Evolutionary conservation across 2,797 vertebrate genomes (phyloP), one percentile per base, ranked within the genome.

Genomic region (Yasuhikotakia modesta): DNA sequence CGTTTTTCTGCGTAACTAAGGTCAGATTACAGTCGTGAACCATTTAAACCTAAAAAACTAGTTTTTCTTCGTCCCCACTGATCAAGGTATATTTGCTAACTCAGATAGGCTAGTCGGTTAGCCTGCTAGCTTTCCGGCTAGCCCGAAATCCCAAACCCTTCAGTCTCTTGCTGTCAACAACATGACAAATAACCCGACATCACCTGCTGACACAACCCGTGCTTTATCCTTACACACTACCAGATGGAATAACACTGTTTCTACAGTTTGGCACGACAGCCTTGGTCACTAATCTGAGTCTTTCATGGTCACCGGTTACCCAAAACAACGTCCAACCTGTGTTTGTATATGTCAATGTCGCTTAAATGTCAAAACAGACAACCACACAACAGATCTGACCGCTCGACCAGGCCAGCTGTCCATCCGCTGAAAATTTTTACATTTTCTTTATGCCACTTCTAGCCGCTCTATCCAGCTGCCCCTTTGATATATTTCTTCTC

Each of bases 311-410:
- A 72, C 46, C 66, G 70, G 61, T 80, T 70, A 45, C 69, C 57
- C 68, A 75, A 86, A 80, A 86, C 75, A 80, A 77, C 8, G 46
- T 66, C 30, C 30, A 65, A 48, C 24, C 53, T 21, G 55, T 66
- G 66, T 32, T 71, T 89, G 85, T 91, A 91, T 91, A 90, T 72
- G 39, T 83, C 78, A 64, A 13, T 63, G 67, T 73, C 48, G 45
- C 24, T 35, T 43, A 57, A 39, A 4, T 8, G 3, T 19, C 5
- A 52, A 79, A 50, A 66, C 24, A 76, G 4, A 46, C 46, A 21
- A 55, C 7, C 48, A 78, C 52, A 70, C 39, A 21, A 24, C 22
- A 17, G 32, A 70, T 55, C 52, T 65, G 76, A 78, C 32, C 24
- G 12, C 48, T 64, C 48, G 46, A 78, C 68, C 60, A 21, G 14